Conservation (phyloP, 2,797 vertebrate genomes). For the Syndactyla subalaris region DNA sequence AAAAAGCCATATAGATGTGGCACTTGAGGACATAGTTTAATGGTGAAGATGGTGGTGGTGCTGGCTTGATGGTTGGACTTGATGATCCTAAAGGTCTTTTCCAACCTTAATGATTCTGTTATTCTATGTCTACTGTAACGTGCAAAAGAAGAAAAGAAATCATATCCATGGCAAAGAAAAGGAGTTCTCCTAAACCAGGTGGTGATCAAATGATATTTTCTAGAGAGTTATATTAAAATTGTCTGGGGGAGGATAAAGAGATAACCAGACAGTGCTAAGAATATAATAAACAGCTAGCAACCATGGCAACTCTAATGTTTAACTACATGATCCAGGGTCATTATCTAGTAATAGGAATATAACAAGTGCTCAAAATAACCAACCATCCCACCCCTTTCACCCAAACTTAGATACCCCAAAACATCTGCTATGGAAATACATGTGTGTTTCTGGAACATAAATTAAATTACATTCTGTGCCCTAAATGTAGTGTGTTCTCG, state of each 20-base stretch:
- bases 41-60: not conserved
- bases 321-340: constrained; percentile 65
- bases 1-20: not conserved
- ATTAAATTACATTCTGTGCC: constrained; percentile 64
- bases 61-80: not conserved
- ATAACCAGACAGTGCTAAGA: constrained; percentile 61
- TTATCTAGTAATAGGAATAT: constrained; percentile 71
- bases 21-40: not conserved
- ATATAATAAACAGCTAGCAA: constrained; percentile 61
- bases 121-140: not conserved
- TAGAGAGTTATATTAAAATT: constrained; percentile 55
- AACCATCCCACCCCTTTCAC: constrained; percentile 60
- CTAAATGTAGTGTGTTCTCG: constrained; percentile 35
- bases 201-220: constrained; percentile 26
- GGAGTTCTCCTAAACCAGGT: not conserved
- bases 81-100: not conserved
- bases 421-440: constrained; percentile 70
- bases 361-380: constrained; percentile 67
- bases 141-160: constrained; percentile 7
- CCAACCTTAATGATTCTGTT: not conserved
- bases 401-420: constrained; percentile 66
- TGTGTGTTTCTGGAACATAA: constrained; percentile 68
- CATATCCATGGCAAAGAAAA: not conserved
- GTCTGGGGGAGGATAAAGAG: constrained; percentile 43
- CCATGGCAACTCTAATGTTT: constrained; percentile 70